A percentile compares a stretch with the other conserved stretches of the same genome.
Conservation (phyloP, 2,113 vertebrate species). For the Ardeotis arabs region DNA sequence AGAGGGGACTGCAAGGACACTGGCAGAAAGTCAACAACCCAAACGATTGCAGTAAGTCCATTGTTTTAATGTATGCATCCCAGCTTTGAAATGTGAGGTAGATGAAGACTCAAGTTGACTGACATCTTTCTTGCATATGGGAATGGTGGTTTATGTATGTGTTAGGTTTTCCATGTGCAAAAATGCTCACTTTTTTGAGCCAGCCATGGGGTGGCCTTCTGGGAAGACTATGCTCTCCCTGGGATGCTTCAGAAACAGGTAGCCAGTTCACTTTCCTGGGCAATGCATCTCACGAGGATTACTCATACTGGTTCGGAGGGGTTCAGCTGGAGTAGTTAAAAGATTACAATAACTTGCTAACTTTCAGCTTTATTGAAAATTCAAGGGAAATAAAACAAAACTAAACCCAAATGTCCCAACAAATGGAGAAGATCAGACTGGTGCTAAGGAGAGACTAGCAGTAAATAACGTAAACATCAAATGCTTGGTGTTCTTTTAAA, state of each 20-base stretch:
- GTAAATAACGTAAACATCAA: not conserved
- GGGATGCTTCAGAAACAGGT: not conserved
- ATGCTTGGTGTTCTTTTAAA: not conserved
- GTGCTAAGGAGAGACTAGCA: not conserved
- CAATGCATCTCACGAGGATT: rapidly evolving
- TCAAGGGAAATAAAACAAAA: not conserved
- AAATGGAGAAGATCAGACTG: not conserved
- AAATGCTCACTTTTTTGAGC: not conserved
- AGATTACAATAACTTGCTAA: not conserved
- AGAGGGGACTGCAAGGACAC: not conserved
- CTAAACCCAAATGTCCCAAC: rapidly evolving
- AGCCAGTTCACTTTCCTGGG: not conserved
- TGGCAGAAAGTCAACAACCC: not conserved
- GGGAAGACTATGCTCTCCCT: not conserved
- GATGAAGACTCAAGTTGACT: not conserved
- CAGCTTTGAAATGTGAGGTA: not conserved
- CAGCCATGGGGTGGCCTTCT: rapidly evolving
- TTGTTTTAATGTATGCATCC: not conserved
- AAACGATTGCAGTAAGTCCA: rapidly evolving
- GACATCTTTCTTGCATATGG: not conserved
- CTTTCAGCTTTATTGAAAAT: not conserved
- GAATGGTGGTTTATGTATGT: not conserved
- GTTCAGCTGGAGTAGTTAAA: not conserved
- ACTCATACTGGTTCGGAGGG: rapidly evolving
- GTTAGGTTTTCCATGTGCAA: not conserved